These are phyloP conservation scores for Lagria hirta DNA, from an alignment of 2,888 invertebrate genomes.

Conservation along the genomic window DNA sequence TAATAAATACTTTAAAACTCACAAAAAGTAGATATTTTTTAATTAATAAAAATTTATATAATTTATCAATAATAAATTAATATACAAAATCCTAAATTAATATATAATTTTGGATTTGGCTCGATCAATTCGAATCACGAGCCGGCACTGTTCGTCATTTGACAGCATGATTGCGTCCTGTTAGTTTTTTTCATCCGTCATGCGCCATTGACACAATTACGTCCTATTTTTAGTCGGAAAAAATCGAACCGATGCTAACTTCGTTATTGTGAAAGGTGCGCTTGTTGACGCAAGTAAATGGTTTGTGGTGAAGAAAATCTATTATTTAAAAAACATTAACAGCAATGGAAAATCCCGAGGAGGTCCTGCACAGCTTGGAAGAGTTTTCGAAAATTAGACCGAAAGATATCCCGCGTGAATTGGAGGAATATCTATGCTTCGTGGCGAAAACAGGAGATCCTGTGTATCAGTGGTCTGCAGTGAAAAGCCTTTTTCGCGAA, in stretches of 20 bases:
- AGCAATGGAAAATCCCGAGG: constrained; percentile 82
- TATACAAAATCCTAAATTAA: too few relatives aligned
- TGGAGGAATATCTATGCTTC: constrained; percentile 86
- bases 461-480: constrained; percentile 86
- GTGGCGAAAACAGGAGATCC: constrained; percentile 95
- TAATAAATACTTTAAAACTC: too few relatives aligned
- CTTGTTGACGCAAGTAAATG: constrained; percentile 24
- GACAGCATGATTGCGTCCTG: constrained; percentile 7
- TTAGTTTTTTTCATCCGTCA: constrained; percentile 1
- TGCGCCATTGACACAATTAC: constrained; percentile 6
- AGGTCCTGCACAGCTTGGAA: constrained; percentile 79
- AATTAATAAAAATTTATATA: too few relatives aligned
- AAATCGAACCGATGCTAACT: constrained; percentile 24
- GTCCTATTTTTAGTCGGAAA: constrained; percentile 5
- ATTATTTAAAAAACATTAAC: constrained; percentile 19
- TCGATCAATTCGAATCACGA: too few relatives aligned
- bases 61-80: too few relatives aligned
- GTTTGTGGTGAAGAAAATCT: too few relatives aligned
- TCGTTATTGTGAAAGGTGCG: constrained; percentile 34
- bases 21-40: too few relatives aligned
- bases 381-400: constrained; percentile 75
- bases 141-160: too few relatives aligned
- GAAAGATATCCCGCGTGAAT: constrained; percentile 81
- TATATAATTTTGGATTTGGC: too few relatives aligned
- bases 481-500: constrained; percentile 85